Conservation (phyloP, 1,140 invertebrate genomes). For the Magallana gigas region DNA sequence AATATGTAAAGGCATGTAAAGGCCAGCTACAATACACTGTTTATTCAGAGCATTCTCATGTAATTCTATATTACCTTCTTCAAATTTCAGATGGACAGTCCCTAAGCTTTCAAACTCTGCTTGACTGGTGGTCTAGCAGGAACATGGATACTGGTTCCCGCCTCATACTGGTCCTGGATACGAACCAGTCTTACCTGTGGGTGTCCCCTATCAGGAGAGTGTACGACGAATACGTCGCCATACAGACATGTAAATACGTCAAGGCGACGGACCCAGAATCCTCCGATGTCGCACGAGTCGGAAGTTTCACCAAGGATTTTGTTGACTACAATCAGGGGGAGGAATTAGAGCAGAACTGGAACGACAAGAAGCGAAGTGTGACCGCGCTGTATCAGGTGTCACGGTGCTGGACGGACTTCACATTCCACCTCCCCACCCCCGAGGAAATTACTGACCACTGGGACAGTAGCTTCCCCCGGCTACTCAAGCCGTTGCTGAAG, state of each 20-base stretch:
- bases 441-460: slow-evolving; percentile 75
- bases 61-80: not conserved
- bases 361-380: slow-evolving; percentile 61
- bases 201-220: slow-evolving; percentile 60
- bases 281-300: slow-evolving; percentile 61
- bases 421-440: slow-evolving; percentile 74
- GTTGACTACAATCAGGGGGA: slow-evolving; percentile 71
- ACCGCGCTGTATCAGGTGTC: slow-evolving; percentile 71
- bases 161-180: slow-evolving; percentile 75
- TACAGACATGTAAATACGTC: slow-evolving; percentile 73
- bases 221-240: slow-evolving; percentile 65
- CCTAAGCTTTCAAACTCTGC: slow-evolving; percentile 69
- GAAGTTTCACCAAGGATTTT: slow-evolving; percentile 74
- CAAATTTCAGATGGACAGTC: slow-evolving; percentile 69
- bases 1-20: too few relatives aligned
- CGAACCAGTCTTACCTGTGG: slow-evolving; percentile 73
- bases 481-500: slow-evolving; percentile 72
- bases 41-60: too few relatives aligned
- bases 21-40: too few relatives aligned
- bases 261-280: slow-evolving; percentile 62
- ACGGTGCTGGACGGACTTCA: slow-evolving; percentile 74
- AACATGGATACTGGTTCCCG: slow-evolving; percentile 68
- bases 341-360: slow-evolving; percentile 67
- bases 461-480: slow-evolving; percentile 72
- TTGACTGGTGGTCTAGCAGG: slow-evolving; percentile 75